These are phyloP conservation scores for Parapsyche elsis DNA, from an alignment of 1,140 invertebrate species.

Conservation along the genomic window DNA sequence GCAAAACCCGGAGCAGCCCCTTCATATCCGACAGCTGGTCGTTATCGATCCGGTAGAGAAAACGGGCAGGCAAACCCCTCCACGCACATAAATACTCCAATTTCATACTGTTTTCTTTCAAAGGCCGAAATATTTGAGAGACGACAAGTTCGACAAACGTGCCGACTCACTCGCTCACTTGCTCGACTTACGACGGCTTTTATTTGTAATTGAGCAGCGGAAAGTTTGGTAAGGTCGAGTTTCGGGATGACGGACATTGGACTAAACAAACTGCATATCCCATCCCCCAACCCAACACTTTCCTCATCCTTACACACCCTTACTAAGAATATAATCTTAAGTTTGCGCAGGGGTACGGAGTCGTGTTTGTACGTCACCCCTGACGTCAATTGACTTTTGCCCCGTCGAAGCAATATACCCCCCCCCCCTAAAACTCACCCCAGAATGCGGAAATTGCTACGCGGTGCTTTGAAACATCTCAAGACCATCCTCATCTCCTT, in stretches of 20 bases:
- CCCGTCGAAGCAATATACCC: background rate
- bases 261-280: constrained; percentile 16
- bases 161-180: no score
- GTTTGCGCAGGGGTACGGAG: constrained; percentile 40
- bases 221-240: background rate
- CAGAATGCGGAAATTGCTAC: constrained; percentile 4
- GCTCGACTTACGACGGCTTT: no score
- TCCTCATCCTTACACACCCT: no score
- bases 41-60: constrained; percentile 12
- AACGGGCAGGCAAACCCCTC: constrained; percentile 6
- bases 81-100: background rate
- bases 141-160: no score
- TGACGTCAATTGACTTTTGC: constrained; percentile 49
- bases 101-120: no score
- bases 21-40: constrained; percentile 28
- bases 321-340: constrained; percentile 50
- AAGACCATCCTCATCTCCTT: no score
- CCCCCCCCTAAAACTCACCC: background rate
- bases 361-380: constrained; percentile 50
- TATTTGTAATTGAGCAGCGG: no score
- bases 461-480: no score
- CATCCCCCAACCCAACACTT: background rate
- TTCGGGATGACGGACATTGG: background rate
- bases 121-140: no score
- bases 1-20: background rate